phyloP scores from a whole-genome alignment of 2,797 vertebrate genomes.

The Melanotaenia pygmaea region DNA sequence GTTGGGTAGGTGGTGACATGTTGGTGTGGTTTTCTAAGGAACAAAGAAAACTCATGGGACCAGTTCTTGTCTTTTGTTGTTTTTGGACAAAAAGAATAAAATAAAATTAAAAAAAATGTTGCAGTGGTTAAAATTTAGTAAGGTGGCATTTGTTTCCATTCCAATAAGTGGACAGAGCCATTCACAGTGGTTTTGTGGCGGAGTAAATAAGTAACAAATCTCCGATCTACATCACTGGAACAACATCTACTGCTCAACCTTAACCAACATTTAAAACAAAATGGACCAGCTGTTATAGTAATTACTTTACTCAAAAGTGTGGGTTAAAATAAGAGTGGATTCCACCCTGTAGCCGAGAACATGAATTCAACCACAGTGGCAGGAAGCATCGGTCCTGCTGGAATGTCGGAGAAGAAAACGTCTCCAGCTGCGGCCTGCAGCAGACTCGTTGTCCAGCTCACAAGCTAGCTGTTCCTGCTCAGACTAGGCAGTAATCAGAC shows the following conservation, averaged over 20 bases:
- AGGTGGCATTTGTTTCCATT: conserved; percentile 24
- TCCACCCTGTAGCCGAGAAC: conserved; percentile 41
- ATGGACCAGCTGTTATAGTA: conserved; percentile 46
- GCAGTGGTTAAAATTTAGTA: conserved; percentile 29
- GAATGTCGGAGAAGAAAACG: conserved; percentile 22
- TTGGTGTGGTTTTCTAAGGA: conserved; percentile 47
- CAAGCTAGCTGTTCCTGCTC: not conserved
- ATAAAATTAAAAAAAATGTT: conserved; percentile 16
- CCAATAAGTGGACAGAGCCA: conserved; percentile 29
- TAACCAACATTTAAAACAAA: conserved; percentile 38
- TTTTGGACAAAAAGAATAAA: conserved; percentile 60
- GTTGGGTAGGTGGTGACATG: conserved; percentile 55
- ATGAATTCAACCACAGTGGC: conserved; percentile 38
- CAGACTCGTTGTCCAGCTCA: not conserved
- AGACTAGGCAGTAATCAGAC: not conserved
- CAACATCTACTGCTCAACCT: conserved; percentile 46
- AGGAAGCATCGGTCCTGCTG: conserved; percentile 45
- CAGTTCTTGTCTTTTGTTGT: conserved; percentile 47
- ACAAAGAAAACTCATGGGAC: conserved; percentile 45
- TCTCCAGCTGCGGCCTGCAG: conserved; percentile 10
- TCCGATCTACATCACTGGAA: conserved; percentile 54
- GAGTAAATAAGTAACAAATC: conserved; percentile 52
- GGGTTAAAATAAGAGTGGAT: conserved; percentile 37
- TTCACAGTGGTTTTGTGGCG: conserved; percentile 44
- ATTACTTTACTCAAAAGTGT: conserved; percentile 35